Base-by-base conservation (phyloP, 64 coral and sea anemone genomes). In the Pocillopora verrucosa region DNA sequence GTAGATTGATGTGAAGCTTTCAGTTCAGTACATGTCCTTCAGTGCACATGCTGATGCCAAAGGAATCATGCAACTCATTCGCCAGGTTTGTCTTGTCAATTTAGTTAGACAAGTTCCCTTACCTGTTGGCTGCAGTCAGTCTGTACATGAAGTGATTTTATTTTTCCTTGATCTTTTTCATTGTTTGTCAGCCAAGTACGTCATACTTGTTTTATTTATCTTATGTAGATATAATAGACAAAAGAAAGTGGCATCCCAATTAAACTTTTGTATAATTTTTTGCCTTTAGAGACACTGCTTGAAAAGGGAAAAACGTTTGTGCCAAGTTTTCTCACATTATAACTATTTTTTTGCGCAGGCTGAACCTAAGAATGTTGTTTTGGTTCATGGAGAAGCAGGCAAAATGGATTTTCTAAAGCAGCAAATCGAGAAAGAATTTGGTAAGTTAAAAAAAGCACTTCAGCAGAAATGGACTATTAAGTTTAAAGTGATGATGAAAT, bases 21-120 rank as follows among this genome's bases (percentile, higher is more conserved):
- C 96, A 19, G 96, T 98, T 20, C 96, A 98, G 79, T 92, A 98
- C 74, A 98, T 98, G 96, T 98, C 96, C 62, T 98, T 98, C 67
- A 98, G 96, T 82, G 96, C 96, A 34, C 96, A 98, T 88, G 96
- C 96, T n/a, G 96, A 98, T 91, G 96, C 96, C 12, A 87, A 91
- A 12, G 96, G 96, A 10, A 98, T 98, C 16, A 98, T 98, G 96
- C 96, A 98, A 65, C 84, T 98, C 2, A 98, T 98, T 65, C 90
- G 93, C 1, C 93, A 95, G 96, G 96, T 98, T 14, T 87, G 80
- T 10, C 45, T 45, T 15, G 17, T 16, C 14, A 67, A 41, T 41
- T 3, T 73, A 74, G 6, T 12, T 35, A 4, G 41, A 51, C 41
- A 51, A 7, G 3, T 51, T 51, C 3, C 7, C 3, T 3, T 51